phyloP scores from a whole-genome alignment of 92 coral and sea anemone genomes.

The Umimayanthus chanpuru region DNA sequence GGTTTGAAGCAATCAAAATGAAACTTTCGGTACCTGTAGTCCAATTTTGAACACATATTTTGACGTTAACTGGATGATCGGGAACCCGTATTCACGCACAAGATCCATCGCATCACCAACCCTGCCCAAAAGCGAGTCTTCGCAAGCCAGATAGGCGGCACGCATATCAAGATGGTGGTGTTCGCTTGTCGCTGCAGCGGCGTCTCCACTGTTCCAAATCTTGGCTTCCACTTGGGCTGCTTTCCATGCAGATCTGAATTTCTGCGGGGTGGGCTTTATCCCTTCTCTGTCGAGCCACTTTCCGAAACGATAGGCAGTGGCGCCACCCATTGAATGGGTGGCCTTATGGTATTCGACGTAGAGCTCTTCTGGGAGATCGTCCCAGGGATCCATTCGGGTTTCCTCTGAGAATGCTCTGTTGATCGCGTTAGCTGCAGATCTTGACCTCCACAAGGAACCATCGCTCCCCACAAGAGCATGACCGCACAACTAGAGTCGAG shows the following conservation, averaged over 20 bases:
- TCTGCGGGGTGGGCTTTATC: conserved; percentile 46
- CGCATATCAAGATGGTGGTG: conserved; percentile 49
- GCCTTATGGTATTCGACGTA: conserved; percentile 48
- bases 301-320: background rate
- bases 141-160: conserved; percentile 17
- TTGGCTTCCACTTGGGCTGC: no score
- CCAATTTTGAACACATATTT: no score
- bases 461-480: background rate
- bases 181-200: conserved; percentile 4
- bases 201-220: background rate
- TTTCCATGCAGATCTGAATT: conserved; percentile 40
- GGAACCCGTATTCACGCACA: conserved; percentile 27
- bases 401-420: conserved; percentile 42
- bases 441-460: conserved; percentile 20
- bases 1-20: no score
- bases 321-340: conserved; percentile 48
- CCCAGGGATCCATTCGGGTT: conserved; percentile 2
- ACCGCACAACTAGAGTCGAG: background rate
- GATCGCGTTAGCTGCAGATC: conserved; percentile 1
- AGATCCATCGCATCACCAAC: conserved; percentile 25
- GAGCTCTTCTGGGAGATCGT: conserved; percentile 14
- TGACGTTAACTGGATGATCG: no score
- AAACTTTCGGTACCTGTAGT: no score
- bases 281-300: conserved; percentile 35
- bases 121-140: background rate